phyloP scores from a whole-genome alignment of 2,113 vertebrate species.

The Paratilapia polleni region DNA sequence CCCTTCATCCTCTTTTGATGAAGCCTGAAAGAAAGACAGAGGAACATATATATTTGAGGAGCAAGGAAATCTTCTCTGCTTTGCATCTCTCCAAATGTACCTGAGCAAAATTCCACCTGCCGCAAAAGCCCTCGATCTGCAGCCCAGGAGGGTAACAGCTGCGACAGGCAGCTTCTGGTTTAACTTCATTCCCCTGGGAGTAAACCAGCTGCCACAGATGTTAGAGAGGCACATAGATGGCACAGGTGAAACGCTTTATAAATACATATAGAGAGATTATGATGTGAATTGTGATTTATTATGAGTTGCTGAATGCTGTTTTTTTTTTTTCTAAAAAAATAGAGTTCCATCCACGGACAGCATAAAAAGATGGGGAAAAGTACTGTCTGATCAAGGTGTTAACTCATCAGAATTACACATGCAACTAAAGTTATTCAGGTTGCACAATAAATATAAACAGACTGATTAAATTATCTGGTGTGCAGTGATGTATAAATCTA shows the following conservation, averaged over 20 bases:
- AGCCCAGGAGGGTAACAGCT: background rate
- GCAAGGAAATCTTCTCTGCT: background rate
- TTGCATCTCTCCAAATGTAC: background rate
- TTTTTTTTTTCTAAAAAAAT: background rate
- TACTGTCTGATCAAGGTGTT: background rate
- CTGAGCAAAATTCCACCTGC: background rate
- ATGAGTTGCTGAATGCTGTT: background rate
- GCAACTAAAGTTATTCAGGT: no score
- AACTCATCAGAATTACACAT: background rate
- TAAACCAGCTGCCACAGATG: background rate
- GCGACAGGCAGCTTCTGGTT: background rate
- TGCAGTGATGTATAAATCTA: background rate
- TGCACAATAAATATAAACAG: background rate
- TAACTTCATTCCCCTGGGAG: background rate
- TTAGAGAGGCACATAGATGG: background rate
- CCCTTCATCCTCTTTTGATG: background rate
- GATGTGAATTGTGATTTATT: background rate
- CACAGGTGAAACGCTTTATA: background rate
- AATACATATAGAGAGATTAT: background rate
- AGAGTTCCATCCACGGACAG: background rate
- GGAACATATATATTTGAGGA: background rate
- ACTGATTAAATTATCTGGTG: background rate
- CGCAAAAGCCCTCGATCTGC: background rate
- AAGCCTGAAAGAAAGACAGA: background rate
- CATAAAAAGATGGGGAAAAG: background rate